phyloP scores from a whole-genome alignment of 2,113 vertebrate genomes.

The Lasiurus cinereus region DNA sequence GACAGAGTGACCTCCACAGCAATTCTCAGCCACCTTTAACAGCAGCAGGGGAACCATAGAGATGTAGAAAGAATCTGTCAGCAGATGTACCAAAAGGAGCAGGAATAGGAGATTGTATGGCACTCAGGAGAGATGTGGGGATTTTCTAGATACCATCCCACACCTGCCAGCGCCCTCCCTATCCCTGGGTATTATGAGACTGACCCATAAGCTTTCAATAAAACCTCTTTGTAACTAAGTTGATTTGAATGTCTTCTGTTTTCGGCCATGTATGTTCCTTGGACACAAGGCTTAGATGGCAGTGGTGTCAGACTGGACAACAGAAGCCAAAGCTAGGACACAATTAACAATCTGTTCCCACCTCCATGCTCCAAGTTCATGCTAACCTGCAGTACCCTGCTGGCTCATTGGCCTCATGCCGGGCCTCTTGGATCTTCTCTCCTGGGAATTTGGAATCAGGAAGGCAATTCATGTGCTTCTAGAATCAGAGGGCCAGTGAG shows the following conservation, averaged over 20 bases:
- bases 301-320: no score
- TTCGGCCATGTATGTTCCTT: not conserved
- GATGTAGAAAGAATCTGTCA: not conserved
- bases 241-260: slow-evolving; percentile 19
- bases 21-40: not conserved
- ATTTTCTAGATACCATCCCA: not conserved
- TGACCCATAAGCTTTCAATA: not conserved
- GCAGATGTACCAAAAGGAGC: not conserved
- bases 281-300: not conserved
- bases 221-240: not conserved
- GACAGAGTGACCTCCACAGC: not conserved
- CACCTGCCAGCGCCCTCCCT: not conserved
- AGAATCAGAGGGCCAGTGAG: not conserved
- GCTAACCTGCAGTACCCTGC: no score
- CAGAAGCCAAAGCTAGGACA: not conserved
- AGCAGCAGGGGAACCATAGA: not conserved
- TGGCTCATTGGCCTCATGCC: not conserved
- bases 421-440: not conserved
- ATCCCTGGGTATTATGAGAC: not conserved
- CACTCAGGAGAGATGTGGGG: not conserved
- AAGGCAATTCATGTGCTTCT: not conserved
- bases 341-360: not conserved
- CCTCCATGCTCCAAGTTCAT: not conserved
- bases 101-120: not conserved
- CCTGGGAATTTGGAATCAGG: not conserved